Base-by-base conservation (phyloP, 2,113 vertebrate species). In the Myiopsitta monachus region DNA sequence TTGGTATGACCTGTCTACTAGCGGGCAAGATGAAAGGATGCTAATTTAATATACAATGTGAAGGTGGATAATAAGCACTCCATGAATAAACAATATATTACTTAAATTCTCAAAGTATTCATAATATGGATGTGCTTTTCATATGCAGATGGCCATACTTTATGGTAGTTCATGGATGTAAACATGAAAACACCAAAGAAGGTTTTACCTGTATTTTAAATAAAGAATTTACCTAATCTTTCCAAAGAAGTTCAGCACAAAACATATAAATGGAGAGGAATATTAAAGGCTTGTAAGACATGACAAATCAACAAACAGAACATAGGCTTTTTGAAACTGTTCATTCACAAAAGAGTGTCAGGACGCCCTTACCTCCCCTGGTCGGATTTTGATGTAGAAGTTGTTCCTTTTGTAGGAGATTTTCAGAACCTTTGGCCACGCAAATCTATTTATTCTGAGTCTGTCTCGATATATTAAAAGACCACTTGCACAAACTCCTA, bases 361-460 rank as follows among this genome's bases (percentile, higher is more conserved):
- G 39, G 63, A 31, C 24, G 15, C 15, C 74, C 97, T 98, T 97
- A 99, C 99, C 98, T 99, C 99, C 66, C 99, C 99, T 0, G 99
- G 99, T 22, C 99, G 98, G 93, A 99, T 99, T 97, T 99, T 99
- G 97, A 99, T 99, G 98, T 99, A 99, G 97, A 99, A 99, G 96
- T 99, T 99, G 97, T 99, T 99, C 94, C 99, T 99, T 98, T 99
- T 99, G 98, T 99, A 99, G 64, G 99, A 99, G 97, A 99, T 99
- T 97, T 99, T 99, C 95, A 99, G 98, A 96, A 99, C 99, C 96
- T 99, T 99, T 63, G 99, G 99, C 99, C 99, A 99, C 77, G 99
- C 99, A 59, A 99, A 99, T 89, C 99, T 97, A 92, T 99, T 99
- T 98, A 99, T 99, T 93, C 99, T 98, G 88, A 99, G 98, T 86